phyloP scores from a whole-genome alignment of 2,113 vertebrate genomes.

The Labeo rohita region DNA sequence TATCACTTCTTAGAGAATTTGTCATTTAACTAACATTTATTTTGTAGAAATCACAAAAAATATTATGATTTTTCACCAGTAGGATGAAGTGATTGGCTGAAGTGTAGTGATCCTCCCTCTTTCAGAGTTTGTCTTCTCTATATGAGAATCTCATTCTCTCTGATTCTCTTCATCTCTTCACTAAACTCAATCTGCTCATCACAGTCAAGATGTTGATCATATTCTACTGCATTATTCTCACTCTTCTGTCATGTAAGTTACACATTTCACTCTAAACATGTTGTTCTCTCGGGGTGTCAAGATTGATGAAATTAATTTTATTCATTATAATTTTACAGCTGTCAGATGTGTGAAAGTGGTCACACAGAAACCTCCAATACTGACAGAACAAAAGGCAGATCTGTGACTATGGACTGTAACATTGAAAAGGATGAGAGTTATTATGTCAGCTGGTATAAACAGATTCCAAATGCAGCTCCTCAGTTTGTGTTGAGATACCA shows the following conservation, averaged over 20 bases:
- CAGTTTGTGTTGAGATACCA: constrained; percentile 36
- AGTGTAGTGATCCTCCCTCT: neutral
- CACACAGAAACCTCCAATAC: neutral
- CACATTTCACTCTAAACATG: neutral
- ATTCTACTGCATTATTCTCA: neutral
- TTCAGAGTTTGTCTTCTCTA: constrained; percentile 21
- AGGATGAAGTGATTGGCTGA: constrained; percentile 5
- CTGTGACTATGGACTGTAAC: constrained; percentile 13
- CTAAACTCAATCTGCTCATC: constrained; percentile 15
- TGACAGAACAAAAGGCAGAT: neutral
- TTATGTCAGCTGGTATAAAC: constrained; percentile 59
- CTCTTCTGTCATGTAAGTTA: constrained; percentile 18
- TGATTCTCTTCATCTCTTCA: neutral
- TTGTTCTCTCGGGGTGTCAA: neutral
- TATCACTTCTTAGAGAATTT: too few species aligned
- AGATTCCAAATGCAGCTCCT: constrained; percentile 51
- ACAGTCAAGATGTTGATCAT: neutral
- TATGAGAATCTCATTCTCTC: neutral
- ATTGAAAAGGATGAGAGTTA: neutral
- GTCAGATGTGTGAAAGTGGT: constrained; percentile 14
- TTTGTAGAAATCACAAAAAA: neutral
- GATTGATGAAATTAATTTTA: neutral
- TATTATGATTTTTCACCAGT: neutral
- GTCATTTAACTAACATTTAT: neutral
- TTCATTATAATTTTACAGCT: neutral